phyloP scores from a whole-genome alignment of 2,888 invertebrate genomes.

The Brachyopa scutellaris region DNA sequence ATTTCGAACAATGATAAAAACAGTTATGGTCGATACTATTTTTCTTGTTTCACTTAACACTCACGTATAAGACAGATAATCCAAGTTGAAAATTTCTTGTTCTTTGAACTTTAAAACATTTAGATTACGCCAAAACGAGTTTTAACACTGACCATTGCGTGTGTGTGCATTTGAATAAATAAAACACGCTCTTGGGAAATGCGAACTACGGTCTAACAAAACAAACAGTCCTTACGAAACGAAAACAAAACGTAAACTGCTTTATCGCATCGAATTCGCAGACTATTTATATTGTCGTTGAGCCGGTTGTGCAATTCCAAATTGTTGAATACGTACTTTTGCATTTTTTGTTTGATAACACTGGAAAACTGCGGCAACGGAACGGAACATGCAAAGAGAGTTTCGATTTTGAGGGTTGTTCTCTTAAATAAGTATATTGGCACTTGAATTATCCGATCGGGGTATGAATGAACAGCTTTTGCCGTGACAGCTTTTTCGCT shows the following conservation, averaged over 20 bases:
- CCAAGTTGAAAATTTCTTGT: not conserved
- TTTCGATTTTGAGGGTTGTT: not conserved
- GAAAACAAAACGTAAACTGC: conserved; percentile 41
- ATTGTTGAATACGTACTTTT: conserved; percentile 4
- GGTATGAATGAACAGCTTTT: too few species aligned
- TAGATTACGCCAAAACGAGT: not conserved
- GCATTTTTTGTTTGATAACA: too few species aligned
- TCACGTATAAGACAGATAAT: not conserved
- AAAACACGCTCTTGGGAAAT: not conserved
- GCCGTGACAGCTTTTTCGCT: too few species aligned
- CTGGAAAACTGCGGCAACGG: too few species aligned
- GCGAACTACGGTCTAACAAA: not conserved
- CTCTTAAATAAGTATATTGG: conserved; percentile 14
- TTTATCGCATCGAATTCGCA: conserved; percentile 19
- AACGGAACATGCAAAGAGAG: not conserved
- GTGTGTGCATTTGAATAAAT: not conserved
- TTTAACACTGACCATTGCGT: not conserved
- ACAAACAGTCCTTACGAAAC: not conserved
- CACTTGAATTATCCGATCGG: too few species aligned
- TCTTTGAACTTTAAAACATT: conserved; percentile 4
- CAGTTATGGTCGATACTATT: too few species aligned
- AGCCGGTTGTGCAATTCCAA: not conserved
- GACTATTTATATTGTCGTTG: conserved; percentile 45
- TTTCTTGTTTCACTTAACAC: not conserved
- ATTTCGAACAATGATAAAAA: too few species aligned